Base-by-base conservation (phyloP, 2,113 vertebrate genomes). In the Apodemus speciosus region DNA sequence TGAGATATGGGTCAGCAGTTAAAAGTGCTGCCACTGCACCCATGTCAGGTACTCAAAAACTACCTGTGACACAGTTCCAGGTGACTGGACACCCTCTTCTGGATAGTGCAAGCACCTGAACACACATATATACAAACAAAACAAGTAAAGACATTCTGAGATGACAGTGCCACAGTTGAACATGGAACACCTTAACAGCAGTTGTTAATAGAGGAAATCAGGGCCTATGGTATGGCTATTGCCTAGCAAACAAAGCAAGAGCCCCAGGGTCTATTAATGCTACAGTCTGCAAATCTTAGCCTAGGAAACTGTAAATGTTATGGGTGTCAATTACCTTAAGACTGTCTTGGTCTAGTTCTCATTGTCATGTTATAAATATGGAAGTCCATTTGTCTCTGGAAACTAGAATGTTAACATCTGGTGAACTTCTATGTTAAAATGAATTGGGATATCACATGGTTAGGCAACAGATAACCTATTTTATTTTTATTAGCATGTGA, bases 401-500 rank as follows among this genome's bases (percentile, higher is more conserved):
- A 49, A 46, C 43, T n/a, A 51, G 49, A 71, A 53, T 27, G 0
- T 71, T 86, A 15, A 35, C 62, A n/a, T 53, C 46, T 69, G 20
- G 35, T 85, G 2, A 69, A 14, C 23, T 85, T 25, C 32, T 85
- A 23, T 85, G 64, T 25, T 69, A 71, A 71, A 51, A 38, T 49
- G 25, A 80, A 83, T 40, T 56, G 25, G 49, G 68, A 3, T 23
- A 58, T 40, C n/a, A 71, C 15, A 32, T 87, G 23, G 16, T 40
- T 25, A 69, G 84, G 40, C 68, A 87, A 71, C 23, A 38, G 46
- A n/a, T 27, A 53, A 30, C 14, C 35, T 53, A 69, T 71, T 80
- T 90, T 81, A 25, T 69, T 90, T 89, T 90, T 72, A 56, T 81
- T 71, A 73, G 16, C 40, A 72, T 91, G 68, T 49, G 46, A 5